These are phyloP conservation scores for Philypnodon macrostomus DNA, from an alignment of 2,797 vertebrate species.

Conservation along the genomic window DNA sequence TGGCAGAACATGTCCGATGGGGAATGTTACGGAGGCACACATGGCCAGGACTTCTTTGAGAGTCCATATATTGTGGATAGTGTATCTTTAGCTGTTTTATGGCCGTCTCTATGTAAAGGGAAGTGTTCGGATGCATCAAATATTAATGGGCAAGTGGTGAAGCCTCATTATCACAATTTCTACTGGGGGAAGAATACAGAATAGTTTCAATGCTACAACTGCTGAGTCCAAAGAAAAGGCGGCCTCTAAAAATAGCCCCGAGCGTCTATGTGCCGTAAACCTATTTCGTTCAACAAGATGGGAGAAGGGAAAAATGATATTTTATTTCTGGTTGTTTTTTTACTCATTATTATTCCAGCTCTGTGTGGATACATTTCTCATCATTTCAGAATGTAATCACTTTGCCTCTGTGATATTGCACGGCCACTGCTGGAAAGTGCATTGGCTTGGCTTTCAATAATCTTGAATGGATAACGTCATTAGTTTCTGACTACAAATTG, in stretches of 20 bases:
- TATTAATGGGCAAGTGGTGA: constrained; percentile 65
- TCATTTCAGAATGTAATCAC: constrained; percentile 48
- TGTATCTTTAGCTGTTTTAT: constrained; percentile 18
- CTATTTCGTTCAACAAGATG: constrained; percentile 29
- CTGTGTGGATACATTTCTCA: constrained; percentile 31
- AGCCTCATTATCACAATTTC: constrained; percentile 76
- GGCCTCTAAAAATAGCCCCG: constrained; percentile 60
- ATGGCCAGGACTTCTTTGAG: constrained; percentile 10
- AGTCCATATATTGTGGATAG: constrained; percentile 19
- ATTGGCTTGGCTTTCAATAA: constrained; percentile 40
- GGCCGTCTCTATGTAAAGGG: constrained; percentile 11
- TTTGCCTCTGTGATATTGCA: constrained; percentile 29
- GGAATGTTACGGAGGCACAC: constrained; percentile 8
- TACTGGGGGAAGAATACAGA: constrained; percentile 60
- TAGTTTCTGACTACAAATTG: constrained; percentile 41
- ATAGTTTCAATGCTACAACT: constrained; percentile 61
- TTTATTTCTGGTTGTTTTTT: constrained; percentile 24
- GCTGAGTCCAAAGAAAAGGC: constrained; percentile 64
- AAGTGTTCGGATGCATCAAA: constrained; percentile 66
- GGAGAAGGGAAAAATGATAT: constrained; percentile 15
- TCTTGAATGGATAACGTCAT: constrained; percentile 40
- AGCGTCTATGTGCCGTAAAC: constrained; percentile 47
- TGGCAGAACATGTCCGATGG: constrained; percentile 11
- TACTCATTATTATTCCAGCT: constrained; percentile 46
- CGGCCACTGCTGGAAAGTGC: constrained; percentile 26